Evolutionary conservation across 2,113 vertebrate species (phyloP), one percentile per base, ranked within the genome.

Genomic region (Phrynosoma blainvillii): DNA sequence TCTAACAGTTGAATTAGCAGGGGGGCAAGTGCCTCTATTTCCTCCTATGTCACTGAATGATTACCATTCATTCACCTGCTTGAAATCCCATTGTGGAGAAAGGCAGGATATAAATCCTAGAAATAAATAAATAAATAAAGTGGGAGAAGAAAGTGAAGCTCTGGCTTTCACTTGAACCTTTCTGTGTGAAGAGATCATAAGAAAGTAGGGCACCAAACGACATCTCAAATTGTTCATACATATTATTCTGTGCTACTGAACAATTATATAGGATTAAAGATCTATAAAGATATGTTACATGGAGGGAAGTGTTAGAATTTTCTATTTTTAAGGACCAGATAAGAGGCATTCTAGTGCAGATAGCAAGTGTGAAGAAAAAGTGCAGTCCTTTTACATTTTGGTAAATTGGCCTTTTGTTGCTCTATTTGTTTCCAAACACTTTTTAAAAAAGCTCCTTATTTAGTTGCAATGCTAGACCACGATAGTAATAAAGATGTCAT

Each of bases 401-500:
- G 62, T 82, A 87, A 82, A 42, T 47, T 91, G 85, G 93, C 74
- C 85, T 94, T 93, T 6, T 52, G 40, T 70, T 82, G 54, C 20
- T 65, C 2, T 89, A 91, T 75, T 88, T 92, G 2, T 66, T 93
- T 90, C 80, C 79, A 82, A 91, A 7, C 77, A 86, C 9, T 71
- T 65, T 30, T 16, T 16, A 20, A 62, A 62, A 16, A 3, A 40
- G 65, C 93, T 94, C 54, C 80, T 94, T 91, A 84, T 87, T 94
- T 94, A 93, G 94, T 90, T 95, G 40, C 30, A 87, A 82, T 91
- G 84, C 54, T 92, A 86, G 91, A 56, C 79, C 84, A 86, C 32
- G 92, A 89, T 83, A 90, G 86, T 89, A 95, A 95, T 93, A 93
- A 93, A 93, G 84, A 68, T 88, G 62, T 94, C 92, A 88, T 88